Evolutionary conservation across 2,113 vertebrate genomes (phyloP), one percentile per base, ranked within the genome.

Genomic region (Xiphophorus hellerii): DNA sequence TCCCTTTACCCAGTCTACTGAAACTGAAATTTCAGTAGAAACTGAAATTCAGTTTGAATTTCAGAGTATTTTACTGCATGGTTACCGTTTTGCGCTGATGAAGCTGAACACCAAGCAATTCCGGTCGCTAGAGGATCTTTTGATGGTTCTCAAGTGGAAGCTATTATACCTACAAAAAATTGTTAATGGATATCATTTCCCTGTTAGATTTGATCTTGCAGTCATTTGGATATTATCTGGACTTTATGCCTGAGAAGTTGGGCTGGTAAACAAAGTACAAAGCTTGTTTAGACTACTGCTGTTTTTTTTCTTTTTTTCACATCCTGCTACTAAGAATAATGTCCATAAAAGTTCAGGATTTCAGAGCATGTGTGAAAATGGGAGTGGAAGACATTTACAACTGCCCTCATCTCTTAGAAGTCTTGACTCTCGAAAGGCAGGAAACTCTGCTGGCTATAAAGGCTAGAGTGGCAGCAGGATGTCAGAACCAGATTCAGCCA

Each of bases 371-470:
- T 74, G 73, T 66, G 17, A 66, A 58, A 74, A 74, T 3, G 13
- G 31, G 44, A 54, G 27, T 64, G 27, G 33, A 65, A 69, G 60
- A 39, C 0, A 10, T 74, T 80, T 80, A 69, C 72, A 60, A 62
- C 71, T 65, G 28, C 10, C 42, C 28, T 39, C 28, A 44, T 74
- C 61, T 67, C 31, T 86, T 31, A 44, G 29, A 84, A 83, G 80
- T 74, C 44, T 66, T 63, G 83, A n/a, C 61, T 68, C 22, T 12
- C 11, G 54, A 67, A 84, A 66, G 44, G 33, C 75, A 69, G 84
- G 77, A 87, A 86, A 71, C 69, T 58, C 67, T 62, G 60, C 2
- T 15, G 10, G 65, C 78, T 74, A 64, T 87, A 83, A 91, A 88
- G 22, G 14, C 69, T 60, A 14, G 51, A 37, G 74, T 77, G 82